Conservation (phyloP, 2,113 vertebrate species). For the Vulpes ferrilata region DNA sequence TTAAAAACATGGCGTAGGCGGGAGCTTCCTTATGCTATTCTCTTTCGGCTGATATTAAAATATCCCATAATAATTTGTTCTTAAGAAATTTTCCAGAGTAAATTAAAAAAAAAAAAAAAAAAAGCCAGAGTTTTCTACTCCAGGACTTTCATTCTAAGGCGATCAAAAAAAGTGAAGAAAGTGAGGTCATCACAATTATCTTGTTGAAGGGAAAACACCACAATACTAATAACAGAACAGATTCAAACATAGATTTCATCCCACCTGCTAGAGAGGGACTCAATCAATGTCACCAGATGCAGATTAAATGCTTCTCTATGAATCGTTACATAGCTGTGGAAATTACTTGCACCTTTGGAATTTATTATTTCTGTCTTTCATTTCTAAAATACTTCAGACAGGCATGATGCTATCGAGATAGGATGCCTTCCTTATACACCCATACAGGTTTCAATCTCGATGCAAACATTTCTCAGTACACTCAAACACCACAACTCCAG, state of each 20-base stretch:
- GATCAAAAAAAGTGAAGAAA: neutral
- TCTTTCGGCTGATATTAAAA: neutral
- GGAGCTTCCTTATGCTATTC: neutral
- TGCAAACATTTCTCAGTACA: neutral
- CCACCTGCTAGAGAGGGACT: neutral
- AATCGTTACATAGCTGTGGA: neutral
- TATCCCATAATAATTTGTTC: neutral
- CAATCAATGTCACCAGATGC: neutral
- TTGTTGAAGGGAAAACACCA: neutral
- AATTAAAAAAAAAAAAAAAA: neutral
- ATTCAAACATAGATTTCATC: neutral
- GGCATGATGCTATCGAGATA: neutral
- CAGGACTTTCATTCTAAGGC: neutral
- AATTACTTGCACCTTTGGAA: neutral
- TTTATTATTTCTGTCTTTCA: neutral
- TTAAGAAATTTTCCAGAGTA: neutral
- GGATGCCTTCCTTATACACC: neutral
- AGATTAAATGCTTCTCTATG: neutral
- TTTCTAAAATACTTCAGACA: neutral
- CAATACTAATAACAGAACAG: neutral
- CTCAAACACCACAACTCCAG: neutral
- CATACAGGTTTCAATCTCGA: neutral
- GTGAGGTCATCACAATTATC: neutral
- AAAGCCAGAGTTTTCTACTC: neutral
- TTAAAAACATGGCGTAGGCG: neutral